Percentiles rank a stretch among this genome's conserved stretches.
Conservation (phyloP, 2,113 vertebrate genomes). For the Rhea pennata region DNA sequence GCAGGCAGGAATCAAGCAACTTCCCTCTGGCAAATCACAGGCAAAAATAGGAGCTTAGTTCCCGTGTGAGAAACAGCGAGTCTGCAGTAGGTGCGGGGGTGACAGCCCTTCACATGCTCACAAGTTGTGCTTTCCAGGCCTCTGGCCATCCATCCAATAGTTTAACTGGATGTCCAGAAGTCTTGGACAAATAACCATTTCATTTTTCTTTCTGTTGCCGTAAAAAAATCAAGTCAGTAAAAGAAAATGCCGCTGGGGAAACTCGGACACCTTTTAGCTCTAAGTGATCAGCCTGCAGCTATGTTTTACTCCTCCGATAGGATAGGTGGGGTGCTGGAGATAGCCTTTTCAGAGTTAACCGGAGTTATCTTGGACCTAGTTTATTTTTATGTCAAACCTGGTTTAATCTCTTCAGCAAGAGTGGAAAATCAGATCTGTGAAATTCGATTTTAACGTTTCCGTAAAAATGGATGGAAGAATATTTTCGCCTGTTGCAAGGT, state of each 20-base stretch:
- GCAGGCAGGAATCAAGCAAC: accelerated
- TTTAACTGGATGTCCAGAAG: background rate
- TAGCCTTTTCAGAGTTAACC: background rate
- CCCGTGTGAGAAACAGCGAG: background rate
- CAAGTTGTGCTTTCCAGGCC: background rate
- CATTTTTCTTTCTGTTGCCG: background rate
- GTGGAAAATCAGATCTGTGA: background rate
- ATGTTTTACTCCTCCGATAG: background rate
- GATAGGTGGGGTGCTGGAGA: background rate
- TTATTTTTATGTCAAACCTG: background rate
- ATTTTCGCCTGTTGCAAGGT: background rate
- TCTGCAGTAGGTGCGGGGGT: background rate
- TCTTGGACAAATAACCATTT: background rate
- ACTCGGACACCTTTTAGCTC: background rate
- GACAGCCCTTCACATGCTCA: background rate
- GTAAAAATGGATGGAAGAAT: background rate
- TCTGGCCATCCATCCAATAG: background rate
- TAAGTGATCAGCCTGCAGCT: background rate
- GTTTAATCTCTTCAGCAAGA: background rate
- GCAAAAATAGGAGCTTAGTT: background rate
- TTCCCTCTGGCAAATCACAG: background rate
- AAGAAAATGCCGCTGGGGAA: conserved; percentile 14
- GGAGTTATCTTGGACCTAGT: background rate
- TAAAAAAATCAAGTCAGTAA: background rate
- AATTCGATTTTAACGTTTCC: background rate